These are phyloP conservation scores for Alethe castanea DNA, from an alignment of 2,113 vertebrate species.

Conservation along the genomic window DNA sequence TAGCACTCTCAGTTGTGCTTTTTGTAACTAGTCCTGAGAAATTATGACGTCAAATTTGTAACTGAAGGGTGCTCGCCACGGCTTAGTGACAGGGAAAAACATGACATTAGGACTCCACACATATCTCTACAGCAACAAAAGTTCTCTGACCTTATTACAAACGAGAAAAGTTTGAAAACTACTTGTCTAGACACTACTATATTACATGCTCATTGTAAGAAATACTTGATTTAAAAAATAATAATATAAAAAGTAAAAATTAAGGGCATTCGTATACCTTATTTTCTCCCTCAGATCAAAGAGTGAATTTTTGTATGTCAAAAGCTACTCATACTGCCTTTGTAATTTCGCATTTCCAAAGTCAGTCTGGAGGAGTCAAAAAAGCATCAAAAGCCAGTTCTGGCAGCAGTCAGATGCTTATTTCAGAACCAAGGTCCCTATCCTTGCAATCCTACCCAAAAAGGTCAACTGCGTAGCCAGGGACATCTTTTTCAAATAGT, in stretches of 20 bases:
- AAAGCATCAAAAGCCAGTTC: neutral
- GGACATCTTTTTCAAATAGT: neutral
- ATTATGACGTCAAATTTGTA: neutral
- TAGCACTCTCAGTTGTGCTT: neutral
- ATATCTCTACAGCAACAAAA: neutral
- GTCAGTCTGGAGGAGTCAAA: neutral
- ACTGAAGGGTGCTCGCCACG: neutral
- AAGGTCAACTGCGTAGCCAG: neutral
- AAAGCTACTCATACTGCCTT: neutral
- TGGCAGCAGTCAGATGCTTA: neutral
- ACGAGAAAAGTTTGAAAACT: neutral
- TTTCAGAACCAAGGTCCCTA: neutral
- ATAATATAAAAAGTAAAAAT: neutral
- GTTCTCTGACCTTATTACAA: neutral
- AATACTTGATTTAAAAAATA: neutral
- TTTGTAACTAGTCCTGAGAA: neutral
- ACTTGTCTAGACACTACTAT: too few species aligned
- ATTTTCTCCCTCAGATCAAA: neutral
- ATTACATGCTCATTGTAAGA: neutral
- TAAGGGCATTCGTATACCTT: rapidly evolving
- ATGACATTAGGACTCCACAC: neutral
- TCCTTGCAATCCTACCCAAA: neutral
- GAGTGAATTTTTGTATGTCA: neutral
- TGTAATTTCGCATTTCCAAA: neutral
- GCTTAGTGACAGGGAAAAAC: neutral